These are phyloP conservation scores for Drosophila borborema DNA, from an alignment of 2,888 invertebrate genomes.

Conservation along the genomic window DNA sequence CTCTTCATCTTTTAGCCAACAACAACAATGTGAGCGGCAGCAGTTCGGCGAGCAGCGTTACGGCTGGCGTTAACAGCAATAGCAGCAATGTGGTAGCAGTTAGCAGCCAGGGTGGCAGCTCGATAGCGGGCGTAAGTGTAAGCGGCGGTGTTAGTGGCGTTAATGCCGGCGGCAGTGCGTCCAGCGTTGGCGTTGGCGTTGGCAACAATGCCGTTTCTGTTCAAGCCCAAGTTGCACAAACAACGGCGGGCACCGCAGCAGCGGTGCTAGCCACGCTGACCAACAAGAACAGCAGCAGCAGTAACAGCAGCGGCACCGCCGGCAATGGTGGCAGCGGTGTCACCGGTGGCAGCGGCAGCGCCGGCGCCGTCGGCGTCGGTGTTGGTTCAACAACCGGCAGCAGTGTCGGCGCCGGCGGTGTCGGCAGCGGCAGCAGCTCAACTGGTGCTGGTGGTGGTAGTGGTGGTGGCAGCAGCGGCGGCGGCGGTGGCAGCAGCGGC, in stretches of 20 bases:
- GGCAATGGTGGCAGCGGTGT: constrained; percentile 35
- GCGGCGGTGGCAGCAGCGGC: constrained; percentile 82
- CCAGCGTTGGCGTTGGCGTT: constrained; percentile 55
- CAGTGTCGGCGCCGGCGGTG: constrained; percentile 68
- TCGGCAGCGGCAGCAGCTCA: constrained; percentile 82
- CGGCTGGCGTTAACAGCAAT: constrained; percentile 66
- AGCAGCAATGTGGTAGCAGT: constrained; percentile 62
- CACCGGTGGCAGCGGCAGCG: constrained; percentile 52
- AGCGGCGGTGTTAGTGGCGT: constrained; percentile 64
- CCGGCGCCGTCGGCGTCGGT: constrained; percentile 60
- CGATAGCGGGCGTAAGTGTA: constrained; percentile 65
- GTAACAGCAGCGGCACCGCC: constrained; percentile 68
- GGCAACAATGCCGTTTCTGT: constrained; percentile 77
- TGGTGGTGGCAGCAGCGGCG: constrained; percentile 70
- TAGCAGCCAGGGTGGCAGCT: constrained; percentile 59
- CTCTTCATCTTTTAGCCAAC: constrained; percentile 55
- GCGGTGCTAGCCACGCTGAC: constrained; percentile 71
- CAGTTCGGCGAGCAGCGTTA: constrained; percentile 67
- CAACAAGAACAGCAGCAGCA: constrained; percentile 76
- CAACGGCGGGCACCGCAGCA: constrained; percentile 68
- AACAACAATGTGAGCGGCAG: constrained; percentile 78
- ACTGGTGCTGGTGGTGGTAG: constrained; percentile 43
- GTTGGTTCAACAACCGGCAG: constrained; percentile 46
- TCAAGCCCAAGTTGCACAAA: constrained; percentile 75
- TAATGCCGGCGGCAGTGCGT: constrained; percentile 61